These are phyloP conservation scores for Ciconia stormi DNA, from an alignment of 2,113 vertebrate species.

Conservation along the genomic window DNA sequence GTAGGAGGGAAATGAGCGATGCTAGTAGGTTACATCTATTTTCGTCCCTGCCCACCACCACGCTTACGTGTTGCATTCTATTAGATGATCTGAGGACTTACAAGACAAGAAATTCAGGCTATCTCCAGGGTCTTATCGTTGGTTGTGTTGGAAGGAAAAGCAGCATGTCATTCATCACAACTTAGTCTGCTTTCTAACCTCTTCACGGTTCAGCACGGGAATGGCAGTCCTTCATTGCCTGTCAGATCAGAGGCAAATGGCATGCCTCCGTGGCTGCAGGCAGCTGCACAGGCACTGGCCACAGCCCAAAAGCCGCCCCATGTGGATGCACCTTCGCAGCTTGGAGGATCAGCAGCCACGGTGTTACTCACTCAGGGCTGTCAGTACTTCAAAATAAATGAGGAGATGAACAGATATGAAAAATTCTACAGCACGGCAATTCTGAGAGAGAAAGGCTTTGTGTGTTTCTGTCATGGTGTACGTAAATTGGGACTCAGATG, in stretches of 20 bases:
- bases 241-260: not conserved
- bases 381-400: not conserved
- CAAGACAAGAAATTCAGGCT: not conserved
- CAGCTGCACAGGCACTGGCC: not conserved
- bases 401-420: fast-evolving
- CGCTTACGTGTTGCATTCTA: not conserved
- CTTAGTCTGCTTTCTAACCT: not conserved
- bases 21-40: not conserved
- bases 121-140: fast-evolving
- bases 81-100: not conserved
- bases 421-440: fast-evolving
- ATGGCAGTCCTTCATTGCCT: not conserved
- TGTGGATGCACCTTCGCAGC: not conserved
- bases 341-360: not conserved
- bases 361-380: not conserved
- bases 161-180: not conserved
- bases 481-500: not conserved
- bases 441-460: fast-evolving
- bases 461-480: not conserved
- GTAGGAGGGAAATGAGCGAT: not conserved
- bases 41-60: not conserved
- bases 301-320: fast-evolving
- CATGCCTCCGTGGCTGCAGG: not conserved
- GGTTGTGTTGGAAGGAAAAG: not conserved
- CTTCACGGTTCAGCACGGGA: not conserved